These are phyloP conservation scores for Prunella strophiata DNA, from an alignment of 2,797 vertebrate species.

Conservation along the genomic window DNA sequence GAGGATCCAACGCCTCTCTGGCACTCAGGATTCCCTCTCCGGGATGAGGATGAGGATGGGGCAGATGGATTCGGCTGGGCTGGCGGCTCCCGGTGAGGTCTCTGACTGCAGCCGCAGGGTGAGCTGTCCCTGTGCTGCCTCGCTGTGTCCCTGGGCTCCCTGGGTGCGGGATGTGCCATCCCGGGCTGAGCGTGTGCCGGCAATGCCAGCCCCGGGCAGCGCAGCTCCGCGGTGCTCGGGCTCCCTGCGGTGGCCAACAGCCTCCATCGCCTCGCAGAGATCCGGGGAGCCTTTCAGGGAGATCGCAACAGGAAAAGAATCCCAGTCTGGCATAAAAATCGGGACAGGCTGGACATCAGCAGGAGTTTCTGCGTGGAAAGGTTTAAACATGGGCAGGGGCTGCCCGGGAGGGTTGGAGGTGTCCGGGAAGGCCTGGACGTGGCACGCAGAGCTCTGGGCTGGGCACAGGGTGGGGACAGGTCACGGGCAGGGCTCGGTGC, in stretches of 20 bases:
- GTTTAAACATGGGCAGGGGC: fast-evolving
- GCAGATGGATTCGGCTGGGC: not conserved
- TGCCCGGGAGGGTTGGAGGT: not conserved
- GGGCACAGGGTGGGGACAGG: not conserved
- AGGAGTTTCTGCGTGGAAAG: not conserved
- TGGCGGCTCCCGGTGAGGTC: not conserved
- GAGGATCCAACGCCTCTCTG: fast-evolving
- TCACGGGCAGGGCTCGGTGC: fast-evolving
- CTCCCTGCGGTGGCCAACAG: not conserved
- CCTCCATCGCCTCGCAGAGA: not conserved
- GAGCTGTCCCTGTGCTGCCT: not conserved
- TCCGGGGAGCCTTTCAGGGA: not conserved
- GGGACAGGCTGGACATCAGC: fast-evolving
- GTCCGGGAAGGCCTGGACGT: fast-evolving
- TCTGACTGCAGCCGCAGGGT: not conserved
- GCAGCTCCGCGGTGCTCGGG: not conserved
- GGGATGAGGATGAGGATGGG: not conserved
- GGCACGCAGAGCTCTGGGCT: not conserved
- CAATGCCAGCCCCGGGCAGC: not conserved
- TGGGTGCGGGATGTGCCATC: not conserved
- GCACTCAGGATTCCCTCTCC: not conserved
- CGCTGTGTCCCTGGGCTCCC: too few species aligned
- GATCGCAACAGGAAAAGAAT: fast-evolving
- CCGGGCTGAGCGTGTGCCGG: not conserved
- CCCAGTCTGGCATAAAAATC: fast-evolving